Conservation (phyloP, 2,888 invertebrate genomes). For the Dryomyza anilis region DNA sequence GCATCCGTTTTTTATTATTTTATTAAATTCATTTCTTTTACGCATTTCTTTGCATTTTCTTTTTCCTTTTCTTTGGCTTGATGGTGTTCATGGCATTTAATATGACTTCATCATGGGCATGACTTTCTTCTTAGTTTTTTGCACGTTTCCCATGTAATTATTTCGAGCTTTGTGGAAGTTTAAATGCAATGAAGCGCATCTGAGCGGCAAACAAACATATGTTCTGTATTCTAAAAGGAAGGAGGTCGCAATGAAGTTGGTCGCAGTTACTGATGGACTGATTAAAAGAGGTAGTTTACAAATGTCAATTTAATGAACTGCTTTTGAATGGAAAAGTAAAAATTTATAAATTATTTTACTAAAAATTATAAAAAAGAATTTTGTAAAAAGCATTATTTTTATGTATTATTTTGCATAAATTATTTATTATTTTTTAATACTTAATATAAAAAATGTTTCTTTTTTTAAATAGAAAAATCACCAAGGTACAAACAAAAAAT, state of each 20-base stretch:
- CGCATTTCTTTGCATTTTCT: background rate
- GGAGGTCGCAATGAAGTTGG: background rate
- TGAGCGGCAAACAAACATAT: background rate
- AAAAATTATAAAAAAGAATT: background rate
- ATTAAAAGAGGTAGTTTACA: background rate
- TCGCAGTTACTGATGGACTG: background rate
- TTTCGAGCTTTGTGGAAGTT: too few species aligned
- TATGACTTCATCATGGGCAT: background rate
- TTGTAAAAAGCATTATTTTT: too few species aligned
- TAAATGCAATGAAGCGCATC: slow-evolving; percentile 8
- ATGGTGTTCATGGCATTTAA: background rate
- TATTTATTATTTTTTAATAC: background rate
- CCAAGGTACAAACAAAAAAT: too few species aligned
- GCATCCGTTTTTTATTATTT: too few species aligned
- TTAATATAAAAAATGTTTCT: background rate
- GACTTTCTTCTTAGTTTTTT: too few species aligned
- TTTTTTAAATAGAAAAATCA: too few species aligned
- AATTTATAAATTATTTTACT: too few species aligned
- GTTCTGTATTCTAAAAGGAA: background rate
- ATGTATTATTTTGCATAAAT: too few species aligned
- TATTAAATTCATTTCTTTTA: too few species aligned
- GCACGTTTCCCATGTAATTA: too few species aligned
- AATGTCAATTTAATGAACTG: too few species aligned
- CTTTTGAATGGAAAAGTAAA: too few species aligned
- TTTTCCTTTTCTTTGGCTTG: background rate